Evolutionary conservation across 2,888 invertebrate genomes (phyloP).

Genomic region (Boloria euphrosyne): DNA sequence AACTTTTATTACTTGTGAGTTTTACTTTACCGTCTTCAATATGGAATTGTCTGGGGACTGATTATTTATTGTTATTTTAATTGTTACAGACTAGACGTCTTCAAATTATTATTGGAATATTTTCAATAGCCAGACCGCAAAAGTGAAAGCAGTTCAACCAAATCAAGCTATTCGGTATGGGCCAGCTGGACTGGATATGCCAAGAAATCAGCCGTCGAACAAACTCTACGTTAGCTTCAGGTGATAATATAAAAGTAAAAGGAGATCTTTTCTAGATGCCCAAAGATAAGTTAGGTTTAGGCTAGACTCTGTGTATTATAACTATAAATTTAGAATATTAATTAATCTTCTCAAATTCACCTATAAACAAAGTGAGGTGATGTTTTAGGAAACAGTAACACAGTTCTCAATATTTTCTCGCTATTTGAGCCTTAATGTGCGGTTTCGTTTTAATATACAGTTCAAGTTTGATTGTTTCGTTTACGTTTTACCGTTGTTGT

Average conservation of each 20-base stretch:
- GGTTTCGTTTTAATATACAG: constrained; percentile 62
- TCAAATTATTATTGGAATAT: constrained; percentile 3
- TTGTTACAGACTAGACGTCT: constrained; percentile 43
- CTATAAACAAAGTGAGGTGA: background rate
- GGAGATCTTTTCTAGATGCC: constrained; percentile 39
- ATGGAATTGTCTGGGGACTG: constrained; percentile 30
- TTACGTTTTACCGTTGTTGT: constrained; percentile 45
- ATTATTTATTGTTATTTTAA: constrained; percentile 37
- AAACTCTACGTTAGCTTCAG: background rate
- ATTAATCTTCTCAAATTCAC: constrained; percentile 25
- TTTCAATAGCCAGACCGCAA: constrained; percentile 3
- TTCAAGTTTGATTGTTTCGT: constrained; percentile 53
- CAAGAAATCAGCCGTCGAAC: background rate
- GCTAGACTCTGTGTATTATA: constrained; percentile 44
- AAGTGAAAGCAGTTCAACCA: background rate
- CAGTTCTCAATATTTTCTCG: constrained; percentile 6
- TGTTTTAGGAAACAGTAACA: background rate
- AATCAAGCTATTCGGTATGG: background rate
- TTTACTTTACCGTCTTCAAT: constrained; percentile 27
- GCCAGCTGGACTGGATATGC: background rate
- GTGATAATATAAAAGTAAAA: constrained; percentile 9
- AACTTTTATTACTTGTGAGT: constrained; percentile 43
- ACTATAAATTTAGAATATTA: constrained; percentile 44
- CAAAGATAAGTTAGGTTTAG: constrained; percentile 62
- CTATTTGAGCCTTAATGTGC: constrained; percentile 70